Conservation (phyloP, 2,888 invertebrate species). For the Aleiodes testaceus region DNA sequence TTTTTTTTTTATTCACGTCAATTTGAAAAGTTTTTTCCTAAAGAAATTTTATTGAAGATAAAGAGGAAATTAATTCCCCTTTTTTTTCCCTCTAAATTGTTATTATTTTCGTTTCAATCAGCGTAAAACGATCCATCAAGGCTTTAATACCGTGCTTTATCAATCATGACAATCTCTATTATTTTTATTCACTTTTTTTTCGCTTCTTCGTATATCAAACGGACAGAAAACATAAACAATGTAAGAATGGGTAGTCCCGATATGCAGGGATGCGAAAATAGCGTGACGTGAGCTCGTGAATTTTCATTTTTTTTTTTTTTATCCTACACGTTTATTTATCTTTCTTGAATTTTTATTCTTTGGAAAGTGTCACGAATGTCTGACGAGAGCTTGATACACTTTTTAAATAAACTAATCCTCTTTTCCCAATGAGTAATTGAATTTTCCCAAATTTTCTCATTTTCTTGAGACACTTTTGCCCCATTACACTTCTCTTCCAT, state of each 20-base stretch:
- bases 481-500: background rate
- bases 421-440: no score
- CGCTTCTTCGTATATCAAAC: slow-evolving; percentile 22
- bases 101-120: slow-evolving; percentile 1
- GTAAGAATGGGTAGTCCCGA: background rate
- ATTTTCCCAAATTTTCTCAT: no score
- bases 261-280: slow-evolving; percentile 1
- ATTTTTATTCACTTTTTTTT: slow-evolving; percentile 1
- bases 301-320: background rate
- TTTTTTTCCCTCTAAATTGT: no score
- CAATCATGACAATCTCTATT: slow-evolving; percentile 9
- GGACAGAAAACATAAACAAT: background rate
- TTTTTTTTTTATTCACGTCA: no score
- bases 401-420: no score
- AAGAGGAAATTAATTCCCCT: no score
- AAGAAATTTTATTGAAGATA: no score
- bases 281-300: slow-evolving; percentile 22
- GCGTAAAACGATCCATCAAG: slow-evolving; percentile 9
- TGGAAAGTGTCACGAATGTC: slow-evolving; percentile 4
- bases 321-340: no score
- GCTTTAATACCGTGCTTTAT: background rate
- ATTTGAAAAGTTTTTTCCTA: no score
- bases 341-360: no score
- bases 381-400: slow-evolving; percentile 4
- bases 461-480: background rate